Conservation (phyloP, 2,888 invertebrate genomes). For the Petrolisthes manimaculis region DNA sequence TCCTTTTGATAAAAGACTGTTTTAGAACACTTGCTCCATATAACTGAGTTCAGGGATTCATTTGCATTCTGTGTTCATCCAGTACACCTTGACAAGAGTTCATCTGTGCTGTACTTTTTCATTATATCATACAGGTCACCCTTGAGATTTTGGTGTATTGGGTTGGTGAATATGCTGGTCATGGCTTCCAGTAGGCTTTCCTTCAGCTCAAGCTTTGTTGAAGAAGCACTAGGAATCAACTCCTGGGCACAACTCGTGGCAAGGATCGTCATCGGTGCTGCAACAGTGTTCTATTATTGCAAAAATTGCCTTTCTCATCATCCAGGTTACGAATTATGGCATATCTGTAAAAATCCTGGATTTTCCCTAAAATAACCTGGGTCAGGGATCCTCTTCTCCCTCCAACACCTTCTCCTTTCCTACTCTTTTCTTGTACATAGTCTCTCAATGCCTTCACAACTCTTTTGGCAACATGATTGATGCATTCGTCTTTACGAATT, state of each 20-base stretch:
- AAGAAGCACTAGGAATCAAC: not conserved
- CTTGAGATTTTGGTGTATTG: no score
- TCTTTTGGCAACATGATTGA: not conserved
- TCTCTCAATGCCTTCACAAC: not conserved
- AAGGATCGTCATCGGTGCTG: not conserved
- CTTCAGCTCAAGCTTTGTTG: not conserved
- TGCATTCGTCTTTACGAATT: not conserved
- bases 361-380: not conserved
- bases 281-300: no score
- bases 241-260: not conserved
- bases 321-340: not conserved
- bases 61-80: no score
- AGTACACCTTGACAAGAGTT: no score
- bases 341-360: not conserved
- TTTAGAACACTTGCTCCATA: no score
- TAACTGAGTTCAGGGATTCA: no score
- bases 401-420: not conserved
- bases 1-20: no score
- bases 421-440: not conserved
- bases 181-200: no score
- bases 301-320: not conserved
- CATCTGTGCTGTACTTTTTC: no score
- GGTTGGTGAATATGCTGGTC: no score
- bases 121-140: no score
- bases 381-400: not conserved